These are phyloP conservation scores for Tachysurus fulvidraco DNA, from an alignment of 2,113 vertebrate species.

Conservation along the genomic window DNA sequence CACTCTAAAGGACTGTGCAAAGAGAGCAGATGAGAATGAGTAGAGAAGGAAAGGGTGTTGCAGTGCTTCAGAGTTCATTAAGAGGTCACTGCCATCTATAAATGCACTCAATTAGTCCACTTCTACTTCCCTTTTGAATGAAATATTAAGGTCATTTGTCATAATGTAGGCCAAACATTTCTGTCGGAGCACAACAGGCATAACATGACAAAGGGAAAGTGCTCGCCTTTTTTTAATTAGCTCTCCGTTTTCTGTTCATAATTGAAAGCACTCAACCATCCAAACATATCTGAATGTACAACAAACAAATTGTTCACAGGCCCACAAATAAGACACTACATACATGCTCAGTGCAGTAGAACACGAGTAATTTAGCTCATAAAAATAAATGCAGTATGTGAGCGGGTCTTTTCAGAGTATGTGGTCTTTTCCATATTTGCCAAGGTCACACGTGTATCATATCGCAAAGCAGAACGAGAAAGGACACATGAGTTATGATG, in stretches of 20 bases:
- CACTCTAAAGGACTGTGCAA: background rate
- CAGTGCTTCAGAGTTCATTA: conserved; percentile 46
- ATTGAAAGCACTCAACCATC: conserved; percentile 14
- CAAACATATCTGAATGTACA: conserved; percentile 23
- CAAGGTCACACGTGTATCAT: conserved; percentile 48
- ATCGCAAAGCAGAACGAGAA: conserved; percentile 24
- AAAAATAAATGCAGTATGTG: conserved; percentile 28
- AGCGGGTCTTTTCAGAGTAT: background rate
- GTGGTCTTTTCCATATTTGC: conserved; percentile 38
- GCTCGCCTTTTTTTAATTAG: conserved; percentile 40
- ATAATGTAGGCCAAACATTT: conserved; percentile 45
- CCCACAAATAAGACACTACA: background rate
- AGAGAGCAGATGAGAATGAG: conserved; percentile 14
- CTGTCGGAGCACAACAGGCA: conserved; percentile 52
- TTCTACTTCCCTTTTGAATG: conserved; percentile 54
- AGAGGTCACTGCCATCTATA: conserved; percentile 55
- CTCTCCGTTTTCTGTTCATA: background rate
- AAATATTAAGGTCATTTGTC: conserved; percentile 55
- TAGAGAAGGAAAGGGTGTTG: background rate
- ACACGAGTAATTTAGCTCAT: background rate
- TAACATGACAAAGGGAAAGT: conserved; percentile 41
- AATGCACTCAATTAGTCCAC: conserved; percentile 59
- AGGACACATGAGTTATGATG: conserved; percentile 64
- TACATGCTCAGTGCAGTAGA: background rate
- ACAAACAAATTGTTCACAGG: background rate